Conservation (phyloP, 1,140 invertebrate genomes). For the Bombyx mandarina region DNA sequence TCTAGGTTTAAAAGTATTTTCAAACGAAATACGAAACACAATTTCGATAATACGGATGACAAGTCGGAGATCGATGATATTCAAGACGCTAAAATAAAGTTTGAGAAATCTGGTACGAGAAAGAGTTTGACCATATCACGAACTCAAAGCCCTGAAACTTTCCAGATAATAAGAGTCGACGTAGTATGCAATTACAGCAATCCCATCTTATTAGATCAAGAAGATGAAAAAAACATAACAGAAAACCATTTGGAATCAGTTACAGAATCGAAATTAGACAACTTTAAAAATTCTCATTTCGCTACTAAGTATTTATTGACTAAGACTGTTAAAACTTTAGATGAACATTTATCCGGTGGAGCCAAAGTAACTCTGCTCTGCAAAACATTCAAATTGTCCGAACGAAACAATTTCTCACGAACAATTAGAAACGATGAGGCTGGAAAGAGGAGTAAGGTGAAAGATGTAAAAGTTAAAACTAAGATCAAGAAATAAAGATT, state of each 20-base stretch:
- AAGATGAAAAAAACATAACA: slow-evolving; percentile 28
- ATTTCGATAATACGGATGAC: slow-evolving; percentile 6
- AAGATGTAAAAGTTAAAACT: slow-evolving; percentile 1
- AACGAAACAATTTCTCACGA: slow-evolving; percentile 17
- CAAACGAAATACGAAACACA: slow-evolving; percentile 9
- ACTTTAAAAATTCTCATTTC: slow-evolving; percentile 29
- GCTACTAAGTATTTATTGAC: slow-evolving; percentile 51
- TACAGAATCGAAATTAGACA: slow-evolving; percentile 12
- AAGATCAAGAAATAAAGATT: background rate
- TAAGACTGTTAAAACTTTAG: slow-evolving; percentile 47
- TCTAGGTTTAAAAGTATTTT: background rate
- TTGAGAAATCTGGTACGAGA: slow-evolving; percentile 51
- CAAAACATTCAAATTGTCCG: slow-evolving; percentile 52
- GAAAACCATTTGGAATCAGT: slow-evolving; percentile 18
- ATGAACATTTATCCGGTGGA: slow-evolving; percentile 42
- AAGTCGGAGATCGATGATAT: slow-evolving; percentile 6
- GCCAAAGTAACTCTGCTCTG: slow-evolving; percentile 60
- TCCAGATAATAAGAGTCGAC: slow-evolving; percentile 65
- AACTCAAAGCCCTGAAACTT: slow-evolving; percentile 57
- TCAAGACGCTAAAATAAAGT: slow-evolving; percentile 40
- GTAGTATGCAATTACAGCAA: slow-evolving; percentile 50
- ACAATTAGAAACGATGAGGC: too few relatives aligned
- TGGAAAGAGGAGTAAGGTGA: too few relatives aligned
- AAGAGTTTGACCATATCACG: slow-evolving; percentile 64
- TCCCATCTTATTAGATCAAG: slow-evolving; percentile 35